Conservation (phyloP, 2,888 invertebrate species). For the Hemithea aestivaria region DNA sequence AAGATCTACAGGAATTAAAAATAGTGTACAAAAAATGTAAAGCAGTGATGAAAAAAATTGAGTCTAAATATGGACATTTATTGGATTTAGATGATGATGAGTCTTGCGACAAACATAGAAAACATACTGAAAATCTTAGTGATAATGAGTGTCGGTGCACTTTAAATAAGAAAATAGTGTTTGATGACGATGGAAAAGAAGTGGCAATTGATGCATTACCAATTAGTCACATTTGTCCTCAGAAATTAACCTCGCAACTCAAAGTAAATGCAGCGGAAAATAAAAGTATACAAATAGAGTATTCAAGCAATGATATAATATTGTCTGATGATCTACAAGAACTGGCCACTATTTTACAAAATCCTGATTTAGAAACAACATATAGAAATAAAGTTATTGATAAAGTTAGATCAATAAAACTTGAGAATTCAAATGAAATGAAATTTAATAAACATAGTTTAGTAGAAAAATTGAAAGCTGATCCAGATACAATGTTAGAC, state of each 20-base stretch:
- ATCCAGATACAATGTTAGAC: conserved; percentile 50
- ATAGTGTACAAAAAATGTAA: conserved; percentile 57
- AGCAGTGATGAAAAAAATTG: conserved; percentile 55
- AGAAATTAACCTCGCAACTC: conserved; percentile 27
- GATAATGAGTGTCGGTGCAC: conserved; percentile 45
- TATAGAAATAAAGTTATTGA: conserved; percentile 49
- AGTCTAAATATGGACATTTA: conserved; percentile 64
- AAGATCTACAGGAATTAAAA: conserved; percentile 55
- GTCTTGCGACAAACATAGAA: conserved; percentile 12
- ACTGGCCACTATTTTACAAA: conserved; percentile 42
- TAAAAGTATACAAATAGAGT: conserved; percentile 44
- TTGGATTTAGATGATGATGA: conserved; percentile 35
- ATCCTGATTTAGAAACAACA: conserved; percentile 36
- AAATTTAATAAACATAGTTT: conserved; percentile 48
- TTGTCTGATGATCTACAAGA: conserved; percentile 49
- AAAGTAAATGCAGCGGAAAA: conserved; percentile 6
- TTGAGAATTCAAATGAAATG: conserved; percentile 47
- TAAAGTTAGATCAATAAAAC: conserved; percentile 46
- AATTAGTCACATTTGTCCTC: conserved; percentile 51
- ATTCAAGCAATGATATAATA: conserved; percentile 32
- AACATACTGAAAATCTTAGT: conserved; percentile 11
- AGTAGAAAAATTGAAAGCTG: conserved; percentile 48
- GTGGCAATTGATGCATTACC: conserved; percentile 29
- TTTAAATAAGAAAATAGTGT: conserved; percentile 56
- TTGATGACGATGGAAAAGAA: conserved; percentile 60